Percentiles rank a stretch among this genome's conserved stretches.
These are phyloP conservation scores for Catalaphyllia jardinei DNA, from an alignment of 64 coral and sea anemone genomes.

Conservation along the genomic window DNA sequence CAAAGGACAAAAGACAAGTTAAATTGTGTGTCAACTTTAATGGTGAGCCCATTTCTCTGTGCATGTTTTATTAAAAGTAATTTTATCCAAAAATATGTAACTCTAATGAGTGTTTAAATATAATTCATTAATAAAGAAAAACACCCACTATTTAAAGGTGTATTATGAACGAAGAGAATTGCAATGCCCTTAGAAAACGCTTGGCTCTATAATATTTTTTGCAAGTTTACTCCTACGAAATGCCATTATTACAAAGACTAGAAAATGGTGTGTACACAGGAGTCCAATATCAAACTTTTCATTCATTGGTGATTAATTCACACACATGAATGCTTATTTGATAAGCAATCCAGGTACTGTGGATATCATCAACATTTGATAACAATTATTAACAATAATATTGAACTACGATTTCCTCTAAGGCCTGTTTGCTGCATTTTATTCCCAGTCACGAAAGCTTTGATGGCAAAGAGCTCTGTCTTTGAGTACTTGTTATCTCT, in stretches of 20 bases:
- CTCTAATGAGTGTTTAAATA: no score
- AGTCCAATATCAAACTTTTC: background rate
- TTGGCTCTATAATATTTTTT: background rate
- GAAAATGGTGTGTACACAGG: background rate
- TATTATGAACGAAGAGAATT: no score
- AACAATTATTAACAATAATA: background rate
- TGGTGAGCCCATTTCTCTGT: no score
- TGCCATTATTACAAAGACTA: background rate
- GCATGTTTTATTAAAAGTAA: no score
- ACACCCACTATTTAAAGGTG: no score
- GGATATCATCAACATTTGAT: background rate
- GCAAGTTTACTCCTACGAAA: background rate
- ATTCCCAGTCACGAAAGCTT: background rate
- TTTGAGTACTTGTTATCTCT: background rate
- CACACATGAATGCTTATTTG: background rate
- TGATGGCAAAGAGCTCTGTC: background rate
- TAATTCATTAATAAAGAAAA: no score
- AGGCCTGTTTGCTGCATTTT: background rate
- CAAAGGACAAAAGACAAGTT: no score
- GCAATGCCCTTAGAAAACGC: background rate
- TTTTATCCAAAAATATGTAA: no score
- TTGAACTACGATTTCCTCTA: background rate
- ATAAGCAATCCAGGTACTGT: background rate
- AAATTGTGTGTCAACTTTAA: no score
- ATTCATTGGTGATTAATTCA: background rate